Base-by-base conservation (phyloP, 2,797 vertebrate species). In the Gallinago solitaria region DNA sequence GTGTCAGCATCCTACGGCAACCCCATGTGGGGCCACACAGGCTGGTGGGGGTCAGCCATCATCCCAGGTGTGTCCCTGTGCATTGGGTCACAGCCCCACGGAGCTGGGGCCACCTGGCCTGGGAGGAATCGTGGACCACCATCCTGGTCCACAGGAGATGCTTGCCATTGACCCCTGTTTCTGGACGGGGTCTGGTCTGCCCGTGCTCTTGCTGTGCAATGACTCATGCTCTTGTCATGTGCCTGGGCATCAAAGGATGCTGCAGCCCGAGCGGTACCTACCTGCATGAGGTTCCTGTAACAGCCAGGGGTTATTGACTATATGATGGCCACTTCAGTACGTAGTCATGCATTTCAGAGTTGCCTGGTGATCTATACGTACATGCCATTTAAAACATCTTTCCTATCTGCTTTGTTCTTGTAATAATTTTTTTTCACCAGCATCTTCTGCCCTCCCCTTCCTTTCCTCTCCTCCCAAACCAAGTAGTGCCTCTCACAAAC, bases 141-240 rank as follows among this genome's bases (percentile, higher is more conserved):
- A 1, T 0, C 1, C 1, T 6, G 5, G n/a, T 13, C 47, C 3
- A n/a, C 0, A 1, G 45, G 32, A 9, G 43, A 1, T 3, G 28
- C 1, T 59, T 6, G 37, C 25, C 1, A 1, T 16, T 43, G 92
- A 14, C 43, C 83, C 33, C 37, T 9, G 0, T 14, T 51, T 56
- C 77, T 33, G 90, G 67, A 3, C 6, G 0, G 2, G 51, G 12
- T 51, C 13, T 35, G 70, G 18, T 2, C 65, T 14, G 65, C 3
- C 37, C 3, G 0, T 3, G 6, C 24, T 45, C 90, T 53, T 4
- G 3, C 77, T 3, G 3, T 2, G 56, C 9, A 0, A 4, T 60
- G 70, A 9, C 43, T 76, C 77, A 7, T 4, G 1, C 28, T 60
- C 33, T 16, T 6, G 35, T 2, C 82, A 2, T 0, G 9, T 15